Percentiles rank a stretch among this genome's conserved stretches.
Conservation (phyloP, 2,113 vertebrate species). For the Pungitius pungitius region DNA sequence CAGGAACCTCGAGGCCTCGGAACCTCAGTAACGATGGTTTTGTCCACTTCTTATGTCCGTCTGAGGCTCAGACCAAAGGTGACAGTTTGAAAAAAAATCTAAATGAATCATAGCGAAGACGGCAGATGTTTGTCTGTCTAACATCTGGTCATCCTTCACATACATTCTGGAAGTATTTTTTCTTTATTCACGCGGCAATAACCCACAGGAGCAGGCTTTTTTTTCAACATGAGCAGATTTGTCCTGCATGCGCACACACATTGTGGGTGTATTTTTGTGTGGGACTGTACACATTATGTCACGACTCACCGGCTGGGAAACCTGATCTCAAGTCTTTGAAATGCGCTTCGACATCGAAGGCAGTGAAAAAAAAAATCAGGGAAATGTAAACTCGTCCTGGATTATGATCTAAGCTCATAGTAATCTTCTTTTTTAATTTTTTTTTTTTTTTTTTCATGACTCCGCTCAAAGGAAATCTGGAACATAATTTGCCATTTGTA, state of each 20-base stretch:
- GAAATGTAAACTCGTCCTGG: constrained; percentile 39
- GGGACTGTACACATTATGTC: constrained; percentile 48
- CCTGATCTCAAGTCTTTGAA: constrained; percentile 37
- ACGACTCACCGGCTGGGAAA: constrained; percentile 29
- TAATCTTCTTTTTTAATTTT: constrained; percentile 63
- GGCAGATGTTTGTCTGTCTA: constrained; percentile 21
- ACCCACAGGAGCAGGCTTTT: constrained; percentile 31
- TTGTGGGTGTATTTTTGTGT: constrained; percentile 43
- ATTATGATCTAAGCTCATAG: constrained; percentile 64
- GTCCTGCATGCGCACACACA: constrained; percentile 27
- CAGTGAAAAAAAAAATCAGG: constrained; percentile 24
- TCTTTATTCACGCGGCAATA: constrained; percentile 30
- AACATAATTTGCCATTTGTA: constrained; percentile 73
- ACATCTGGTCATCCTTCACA: constrained; percentile 47
- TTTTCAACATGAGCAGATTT: constrained; percentile 45
- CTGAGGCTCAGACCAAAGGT: neutral
- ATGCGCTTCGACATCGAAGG: constrained; percentile 21
- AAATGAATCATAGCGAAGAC: constrained; percentile 15
- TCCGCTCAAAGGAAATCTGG: constrained; percentile 55
- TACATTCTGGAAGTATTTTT: constrained; percentile 33
- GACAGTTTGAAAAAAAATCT: constrained; percentile 25
- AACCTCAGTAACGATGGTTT: neutral
- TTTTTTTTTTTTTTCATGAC: constrained; percentile 38
- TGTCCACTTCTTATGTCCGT: neutral
- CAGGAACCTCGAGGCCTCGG: neutral